Base-by-base conservation (phyloP, 2,113 vertebrate species). In the Conger conger region DNA sequence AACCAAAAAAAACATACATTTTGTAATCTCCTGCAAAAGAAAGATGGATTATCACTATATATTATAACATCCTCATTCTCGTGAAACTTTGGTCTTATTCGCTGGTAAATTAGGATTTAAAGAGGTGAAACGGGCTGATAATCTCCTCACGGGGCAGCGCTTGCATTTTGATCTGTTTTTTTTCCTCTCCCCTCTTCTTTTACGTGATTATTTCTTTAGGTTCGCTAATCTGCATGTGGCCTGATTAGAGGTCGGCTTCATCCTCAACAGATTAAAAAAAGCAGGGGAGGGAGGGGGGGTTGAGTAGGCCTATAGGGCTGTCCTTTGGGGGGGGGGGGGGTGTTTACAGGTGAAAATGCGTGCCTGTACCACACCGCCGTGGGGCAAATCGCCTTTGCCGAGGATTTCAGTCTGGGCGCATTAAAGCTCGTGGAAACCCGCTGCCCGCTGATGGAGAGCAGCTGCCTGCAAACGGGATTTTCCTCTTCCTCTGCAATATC, bases 401-500 rank as follows among this genome's bases (percentile, higher is more conserved):
- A 88, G 94, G 95, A 95, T 96, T 96, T 96, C 93, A 95, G 93
- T 93, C 94, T 92, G 93, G 94, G 93, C 93, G 95, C 93, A 93
- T 95, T 94, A 95, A 94, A 96, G 94, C 93, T 96, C 93, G 89
- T 92, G 92, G 93, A 94, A 93, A 94, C 94, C 92, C 94, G 93
- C 90, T 90, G 45, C 45, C 45, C 90, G 91, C 91, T 95, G 94
- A 96, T 96, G 93, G 93, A 93, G 92, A 96, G 94, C 96, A 96
- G 95, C 96, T 96, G 96, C 95, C 96, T 96, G 93, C 96, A 96
- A 97, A 97, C 96, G 95, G 95, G 95, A 96, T 94, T 96, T 96
- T 96, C 95, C 95, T 96, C 95, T 96, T 95, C 95, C 92, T 94
- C 94, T 93, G 88, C 90, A 95, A 94, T 94, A 91, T 94, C 92